phyloP scores from a whole-genome alignment of 2,797 vertebrate genomes.

The Chrysocyon brachyurus region DNA sequence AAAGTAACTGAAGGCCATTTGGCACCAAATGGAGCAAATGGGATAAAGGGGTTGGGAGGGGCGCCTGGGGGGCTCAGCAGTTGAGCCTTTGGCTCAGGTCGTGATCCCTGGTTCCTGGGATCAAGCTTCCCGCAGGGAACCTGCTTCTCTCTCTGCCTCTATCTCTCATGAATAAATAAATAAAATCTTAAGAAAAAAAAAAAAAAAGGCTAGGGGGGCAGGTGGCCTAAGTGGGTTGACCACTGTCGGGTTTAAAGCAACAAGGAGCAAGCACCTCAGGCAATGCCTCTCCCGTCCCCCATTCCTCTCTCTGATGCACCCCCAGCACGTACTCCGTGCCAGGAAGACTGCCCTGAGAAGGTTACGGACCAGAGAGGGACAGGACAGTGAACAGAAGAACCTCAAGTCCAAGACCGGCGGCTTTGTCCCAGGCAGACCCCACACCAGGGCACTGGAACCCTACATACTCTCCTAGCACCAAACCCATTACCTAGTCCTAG shows the following conservation, averaged over 20 bases:
- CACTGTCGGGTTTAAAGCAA: not conserved
- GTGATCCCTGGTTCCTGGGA: too few relatives aligned
- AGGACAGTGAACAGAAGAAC: fast-evolving
- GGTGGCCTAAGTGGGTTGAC: not conserved
- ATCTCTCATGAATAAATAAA: too few relatives aligned
- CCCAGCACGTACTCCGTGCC: fast-evolving
- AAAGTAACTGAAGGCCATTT: not conserved
- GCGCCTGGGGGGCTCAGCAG: too few relatives aligned
- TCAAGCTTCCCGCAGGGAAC: too few relatives aligned
- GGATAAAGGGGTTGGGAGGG: fast-evolving
- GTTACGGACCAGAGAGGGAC: fast-evolving
- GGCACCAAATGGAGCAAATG: not conserved
- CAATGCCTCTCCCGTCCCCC: fast-evolving
- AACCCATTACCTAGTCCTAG: fast-evolving
- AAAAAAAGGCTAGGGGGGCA: not conserved
- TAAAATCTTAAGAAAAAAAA: too few relatives aligned
- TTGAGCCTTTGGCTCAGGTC: too few relatives aligned
- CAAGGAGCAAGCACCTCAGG: fast-evolving
- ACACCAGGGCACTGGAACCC: not conserved
- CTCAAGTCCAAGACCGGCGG: not conserved
- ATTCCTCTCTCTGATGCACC: not conserved
- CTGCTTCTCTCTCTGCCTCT: too few relatives aligned
- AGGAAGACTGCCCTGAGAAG: not conserved
- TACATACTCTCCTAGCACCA: fast-evolving
- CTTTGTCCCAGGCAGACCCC: not conserved